phyloP scores from a whole-genome alignment of 2,113 vertebrate genomes.

The mouse (Mus musculus) region GRCm39 chr1:43453501-43454000 shows the following conservation, averaged over 20 bases:
- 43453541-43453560: not conserved
- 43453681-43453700: no score
- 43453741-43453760: not conserved
- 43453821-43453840: not conserved
- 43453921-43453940: slow-evolving; percentile 15
- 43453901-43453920: not conserved
- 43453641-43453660: not conserved
- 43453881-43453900: not conserved
- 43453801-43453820: not conserved
- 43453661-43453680: not conserved
- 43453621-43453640: not conserved
- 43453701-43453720: not conserved
- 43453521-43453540: slow-evolving; percentile 46
- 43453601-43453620: not conserved
- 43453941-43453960: not conserved
- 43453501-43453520: not conserved
- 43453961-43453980: no score
- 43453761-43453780: not conserved
- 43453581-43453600: accelerated
- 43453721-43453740: not conserved
- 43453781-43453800: not conserved
- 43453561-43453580: not conserved
- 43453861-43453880: not conserved
- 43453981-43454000: not conserved
- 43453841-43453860: not conserved